A percentile compares a stretch with the other conserved stretches of the same genome.
Conservation (phyloP, 1,140 invertebrate species). For the Anastatus disparis region DNA sequence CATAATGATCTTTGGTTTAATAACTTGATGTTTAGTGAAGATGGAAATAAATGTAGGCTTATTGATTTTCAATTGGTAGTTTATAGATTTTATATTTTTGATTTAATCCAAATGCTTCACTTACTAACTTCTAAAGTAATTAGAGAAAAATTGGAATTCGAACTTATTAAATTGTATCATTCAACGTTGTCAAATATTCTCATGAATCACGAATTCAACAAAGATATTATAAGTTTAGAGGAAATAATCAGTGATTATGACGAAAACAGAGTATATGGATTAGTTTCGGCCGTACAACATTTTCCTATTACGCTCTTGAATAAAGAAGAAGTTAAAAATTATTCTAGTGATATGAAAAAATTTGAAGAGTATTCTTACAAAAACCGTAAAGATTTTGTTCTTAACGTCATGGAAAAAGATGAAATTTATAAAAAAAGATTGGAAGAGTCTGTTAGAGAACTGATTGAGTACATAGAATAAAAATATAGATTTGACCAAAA, state of each 20-base stretch:
- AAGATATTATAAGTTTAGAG: not conserved
- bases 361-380: not conserved
- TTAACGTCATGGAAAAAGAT: not conserved
- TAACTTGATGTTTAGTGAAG: conserved; percentile 7
- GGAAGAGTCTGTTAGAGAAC: not conserved
- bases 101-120: not conserved
- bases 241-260: not conserved
- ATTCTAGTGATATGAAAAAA: not conserved
- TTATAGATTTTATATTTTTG: not conserved
- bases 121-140: not conserved
- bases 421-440: not conserved
- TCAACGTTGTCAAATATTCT: not conserved
- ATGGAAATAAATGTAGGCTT: not conserved
- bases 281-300: not conserved
- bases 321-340: not conserved
- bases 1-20: conserved; percentile 16
- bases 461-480: conserved; percentile 11
- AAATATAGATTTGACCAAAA: too few relatives aligned
- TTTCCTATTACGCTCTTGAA: not conserved
- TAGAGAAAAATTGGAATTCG: not conserved
- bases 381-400: conserved; percentile 11
- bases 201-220: not conserved
- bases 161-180: not conserved
- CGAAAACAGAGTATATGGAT: not conserved
- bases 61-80: conserved; percentile 14